Evolutionary conservation across 2,888 invertebrate genomes (phyloP).

Genomic region (Heteromurus nitidus): DNA sequence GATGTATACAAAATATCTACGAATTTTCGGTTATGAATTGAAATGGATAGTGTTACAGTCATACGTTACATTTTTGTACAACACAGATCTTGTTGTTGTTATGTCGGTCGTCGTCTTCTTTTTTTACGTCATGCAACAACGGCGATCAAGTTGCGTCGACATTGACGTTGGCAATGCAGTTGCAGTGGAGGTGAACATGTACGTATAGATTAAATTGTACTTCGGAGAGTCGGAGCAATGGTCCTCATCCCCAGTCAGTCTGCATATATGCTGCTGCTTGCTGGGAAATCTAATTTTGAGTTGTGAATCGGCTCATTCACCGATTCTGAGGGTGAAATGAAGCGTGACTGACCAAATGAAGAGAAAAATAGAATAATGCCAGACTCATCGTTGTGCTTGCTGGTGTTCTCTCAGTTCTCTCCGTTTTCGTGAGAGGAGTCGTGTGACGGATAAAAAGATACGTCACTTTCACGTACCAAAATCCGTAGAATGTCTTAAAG

Average conservation of each 20-base stretch:
- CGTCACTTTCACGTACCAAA: too few relatives aligned
- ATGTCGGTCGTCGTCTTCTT: neutral
- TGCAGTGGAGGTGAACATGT: neutral
- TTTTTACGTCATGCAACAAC: neutral
- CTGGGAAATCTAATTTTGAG: constrained; percentile 50
- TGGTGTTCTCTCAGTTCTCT: neutral
- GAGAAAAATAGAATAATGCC: constrained; percentile 16
- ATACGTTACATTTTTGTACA: neutral
- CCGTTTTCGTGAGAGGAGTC: too few relatives aligned
- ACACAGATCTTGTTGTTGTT: constrained; percentile 18
- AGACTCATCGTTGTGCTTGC: neutral
- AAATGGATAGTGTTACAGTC: constrained; percentile 22
- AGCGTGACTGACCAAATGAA: constrained; percentile 55
- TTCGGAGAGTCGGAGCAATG: neutral
- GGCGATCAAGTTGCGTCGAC: neutral
- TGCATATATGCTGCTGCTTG: constrained; percentile 6
- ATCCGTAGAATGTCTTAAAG: too few relatives aligned
- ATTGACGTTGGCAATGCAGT: constrained; percentile 6
- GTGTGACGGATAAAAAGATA: too few relatives aligned
- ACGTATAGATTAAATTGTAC: too few relatives aligned
- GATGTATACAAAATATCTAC: too few relatives aligned
- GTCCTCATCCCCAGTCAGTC: neutral
- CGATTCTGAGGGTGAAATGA: constrained; percentile 49
- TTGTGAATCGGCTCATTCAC: constrained; percentile 39
- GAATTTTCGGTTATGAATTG: constrained; percentile 4